Base-by-base conservation (phyloP, 2,113 vertebrate genomes). In the Megaptera novaeangliae region DNA sequence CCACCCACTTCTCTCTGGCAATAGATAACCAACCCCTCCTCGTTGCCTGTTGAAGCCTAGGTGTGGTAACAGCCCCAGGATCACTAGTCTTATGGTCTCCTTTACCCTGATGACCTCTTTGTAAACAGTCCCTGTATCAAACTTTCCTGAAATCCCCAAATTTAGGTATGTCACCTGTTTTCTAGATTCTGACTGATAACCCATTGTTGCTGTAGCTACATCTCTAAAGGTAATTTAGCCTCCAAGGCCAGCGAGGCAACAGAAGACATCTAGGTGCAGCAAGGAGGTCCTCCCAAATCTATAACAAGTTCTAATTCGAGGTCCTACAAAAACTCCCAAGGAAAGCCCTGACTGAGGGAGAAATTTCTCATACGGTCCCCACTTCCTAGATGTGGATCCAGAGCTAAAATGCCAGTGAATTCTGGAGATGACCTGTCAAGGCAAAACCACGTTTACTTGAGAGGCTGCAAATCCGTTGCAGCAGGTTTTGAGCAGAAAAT, bases 401-500 rank as follows among this genome's bases (percentile, higher is more conserved):
- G 29, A 96, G 46, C 15, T 34, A 95, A 96, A 80, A 72, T 61
- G 20, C 20, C 46, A 52, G 4, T 49, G 57, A 84, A 71, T 93
- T 78, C 27, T 77, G n/a, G 49, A 89, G 55, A 90, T 94, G 91
- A 44, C 17, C 89, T 97, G 82, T 85, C 34, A 77, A 18, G 29
- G 57, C 75, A 88, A 89, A 92, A 55, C 5, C 29, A 9, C 31
- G 64, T 97, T 92, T 81, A 75, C 89, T 77, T 71, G n/a, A 88
- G 82, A 96, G 63, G 52, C 64, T 82, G 68, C 57, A 34, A 39
- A 85, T 95, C 91, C 29, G 44, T 17, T 52, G 72, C 91, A 31
- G 88, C 77, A 94, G 44, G 34, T 14, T 74, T 94, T 95, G 71
- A 86, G 27, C 39, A 7, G 13, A 96, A 97, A 96, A 66, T 88